Conservation (phyloP, 2,797 vertebrate species). For the Schizopygopsis pylzovi region DNA sequence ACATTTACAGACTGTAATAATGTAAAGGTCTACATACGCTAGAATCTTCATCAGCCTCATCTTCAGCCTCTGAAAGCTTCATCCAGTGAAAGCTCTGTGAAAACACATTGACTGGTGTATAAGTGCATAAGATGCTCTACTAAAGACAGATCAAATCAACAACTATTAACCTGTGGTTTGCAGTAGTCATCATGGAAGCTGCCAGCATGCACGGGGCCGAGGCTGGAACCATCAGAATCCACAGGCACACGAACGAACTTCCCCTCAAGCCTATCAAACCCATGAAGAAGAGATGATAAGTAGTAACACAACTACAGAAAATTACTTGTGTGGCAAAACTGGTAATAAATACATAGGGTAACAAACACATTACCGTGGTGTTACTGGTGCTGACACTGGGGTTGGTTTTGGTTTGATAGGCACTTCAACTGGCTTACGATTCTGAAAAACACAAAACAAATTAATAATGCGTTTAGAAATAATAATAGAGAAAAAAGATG, state of each 20-base stretch:
- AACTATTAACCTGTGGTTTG: slow-evolving; percentile 63
- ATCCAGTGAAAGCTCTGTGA: slow-evolving; percentile 44
- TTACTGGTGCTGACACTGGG: background rate
- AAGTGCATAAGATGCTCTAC: background rate
- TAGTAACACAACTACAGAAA: background rate
- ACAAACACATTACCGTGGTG: slow-evolving; percentile 8
- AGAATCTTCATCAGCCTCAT: slow-evolving; percentile 19
- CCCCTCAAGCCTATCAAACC: slow-evolving; percentile 55
- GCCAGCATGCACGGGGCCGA: slow-evolving; percentile 68
- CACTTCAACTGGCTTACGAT: slow-evolving; percentile 26
- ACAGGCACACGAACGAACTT: slow-evolving; percentile 69
- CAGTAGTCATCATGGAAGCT: slow-evolving; percentile 78
- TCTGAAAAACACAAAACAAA: slow-evolving; percentile 12
- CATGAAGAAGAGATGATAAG: background rate
- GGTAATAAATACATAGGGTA: background rate
- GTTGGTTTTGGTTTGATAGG: slow-evolving; percentile 34
- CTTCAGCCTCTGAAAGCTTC: slow-evolving; percentile 9
- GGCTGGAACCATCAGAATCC: slow-evolving; percentile 68
- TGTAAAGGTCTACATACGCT: slow-evolving; percentile 23
- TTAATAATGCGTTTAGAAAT: background rate
- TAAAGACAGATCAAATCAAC: background rate
- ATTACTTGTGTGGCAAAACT: background rate
- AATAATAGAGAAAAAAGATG: background rate
- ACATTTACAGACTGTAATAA: background rate
- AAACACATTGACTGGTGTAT: background rate